A percentile compares a stretch with the other conserved stretches of the same genome.
Conservation (phyloP, 2,888 invertebrate species). For the Amphimallon solstitiale region DNA sequence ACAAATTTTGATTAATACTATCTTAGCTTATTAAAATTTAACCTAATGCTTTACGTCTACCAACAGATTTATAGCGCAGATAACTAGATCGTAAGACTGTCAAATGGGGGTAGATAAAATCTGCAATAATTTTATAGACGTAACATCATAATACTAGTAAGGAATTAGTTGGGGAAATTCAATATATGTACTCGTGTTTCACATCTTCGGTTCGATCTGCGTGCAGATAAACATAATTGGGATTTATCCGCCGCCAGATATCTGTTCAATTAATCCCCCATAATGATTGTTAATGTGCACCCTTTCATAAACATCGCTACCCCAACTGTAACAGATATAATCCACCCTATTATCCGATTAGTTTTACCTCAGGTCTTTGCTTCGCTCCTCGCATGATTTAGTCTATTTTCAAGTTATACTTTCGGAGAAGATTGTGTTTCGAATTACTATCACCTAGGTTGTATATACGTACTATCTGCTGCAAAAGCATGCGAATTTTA, state of each 20-base stretch:
- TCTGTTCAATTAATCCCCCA: slow-evolving; percentile 38
- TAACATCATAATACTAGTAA: neutral
- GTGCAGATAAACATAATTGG: slow-evolving; percentile 7
- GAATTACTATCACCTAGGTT: no score
- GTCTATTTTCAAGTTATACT: slow-evolving; percentile 44
- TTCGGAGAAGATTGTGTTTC: no score
- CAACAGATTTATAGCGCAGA: neutral
- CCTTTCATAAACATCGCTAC: slow-evolving; percentile 22
- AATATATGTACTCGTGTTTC: neutral
- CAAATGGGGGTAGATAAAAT: slow-evolving; percentile 1
- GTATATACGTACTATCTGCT: no score
- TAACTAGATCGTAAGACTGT: slow-evolving; percentile 8
- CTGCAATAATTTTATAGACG: slow-evolving; percentile 7
- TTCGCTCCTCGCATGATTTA: slow-evolving; percentile 39
- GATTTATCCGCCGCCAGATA: slow-evolving; percentile 3
- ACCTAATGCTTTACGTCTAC: neutral
- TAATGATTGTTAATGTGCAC: slow-evolving; percentile 15
- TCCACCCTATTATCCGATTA: slow-evolving; percentile 22
- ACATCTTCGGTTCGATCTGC: slow-evolving; percentile 5
- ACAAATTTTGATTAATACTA: no score
- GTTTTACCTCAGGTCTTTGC: slow-evolving; percentile 20
- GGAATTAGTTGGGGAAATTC: neutral
- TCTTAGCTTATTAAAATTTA: no score
- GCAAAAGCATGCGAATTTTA: no score
- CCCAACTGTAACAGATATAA: slow-evolving; percentile 11